These are phyloP conservation scores for Aphelinus certus DNA, from an alignment of 1,140 invertebrate species.

Conservation along the genomic window DNA sequence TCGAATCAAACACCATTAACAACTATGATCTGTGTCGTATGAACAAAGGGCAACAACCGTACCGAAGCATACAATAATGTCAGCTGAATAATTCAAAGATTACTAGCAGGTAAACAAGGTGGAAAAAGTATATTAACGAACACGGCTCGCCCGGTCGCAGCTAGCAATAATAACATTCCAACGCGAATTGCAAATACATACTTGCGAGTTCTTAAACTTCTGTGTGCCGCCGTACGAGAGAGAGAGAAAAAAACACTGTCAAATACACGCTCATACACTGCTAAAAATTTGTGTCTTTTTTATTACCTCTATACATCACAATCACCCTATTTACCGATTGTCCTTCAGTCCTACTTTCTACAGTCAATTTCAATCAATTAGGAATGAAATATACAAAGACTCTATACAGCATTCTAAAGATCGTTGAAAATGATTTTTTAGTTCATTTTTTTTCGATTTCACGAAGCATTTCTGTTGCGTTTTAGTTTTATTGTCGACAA, in stretches of 20 bases:
- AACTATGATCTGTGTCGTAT: background rate
- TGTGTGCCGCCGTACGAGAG: slow-evolving; percentile 58
- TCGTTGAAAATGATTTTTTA: too few relatives aligned
- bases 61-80: background rate
- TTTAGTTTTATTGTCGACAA: too few relatives aligned
- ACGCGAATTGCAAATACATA: slow-evolving; percentile 56
- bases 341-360: slow-evolving; percentile 17
- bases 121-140: slow-evolving; percentile 44
- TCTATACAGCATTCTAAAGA: too few relatives aligned
- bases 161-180: slow-evolving; percentile 62
- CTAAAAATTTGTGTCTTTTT: slow-evolving; percentile 49
- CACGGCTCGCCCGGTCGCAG: slow-evolving; percentile 55
- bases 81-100: slow-evolving; percentile 13
- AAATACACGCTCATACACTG: slow-evolving; percentile 65
- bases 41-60: background rate
- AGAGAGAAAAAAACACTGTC: slow-evolving; percentile 58
- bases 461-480: too few relatives aligned
- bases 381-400: too few relatives aligned
- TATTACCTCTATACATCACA: slow-evolving; percentile 38
- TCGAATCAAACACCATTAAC: background rate
- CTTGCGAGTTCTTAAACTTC: slow-evolving; percentile 56
- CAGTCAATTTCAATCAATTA: too few relatives aligned
- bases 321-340: background rate
- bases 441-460: too few relatives aligned
- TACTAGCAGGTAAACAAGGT: slow-evolving; percentile 9